Evolutionary conservation across 2,888 invertebrate species (phyloP), one percentile per base, ranked within the genome.

Genomic region (Epsilonema sp.): DNA sequence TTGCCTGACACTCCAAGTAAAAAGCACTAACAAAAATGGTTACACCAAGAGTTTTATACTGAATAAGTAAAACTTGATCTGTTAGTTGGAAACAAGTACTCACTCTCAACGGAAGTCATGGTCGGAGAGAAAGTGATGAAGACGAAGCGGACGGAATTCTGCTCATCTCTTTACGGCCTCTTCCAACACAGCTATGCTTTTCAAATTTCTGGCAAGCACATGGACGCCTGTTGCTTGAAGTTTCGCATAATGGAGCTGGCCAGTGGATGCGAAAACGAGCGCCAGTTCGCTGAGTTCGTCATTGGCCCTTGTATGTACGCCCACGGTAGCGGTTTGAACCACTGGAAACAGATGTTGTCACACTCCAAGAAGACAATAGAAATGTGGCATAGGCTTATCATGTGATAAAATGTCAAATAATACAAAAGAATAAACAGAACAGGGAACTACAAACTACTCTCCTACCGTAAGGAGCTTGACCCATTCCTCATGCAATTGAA

Each of bases 341-440:
- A 51, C 42, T 51, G 51, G 51, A 49, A 45, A n/a, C 37, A 42
- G 31, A 51, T 51, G 51, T 4, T 51, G 25, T 21, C 25, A 20
- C 45, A 49, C 37, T 22, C 24, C 2, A 26, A 26, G 2, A 45
- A 46, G 38, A 25, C 16, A 21, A 26, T 46, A 2, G 49, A 51
- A 26, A 40, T 42, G 43, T 51, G 51, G 51, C 51, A 51, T 20
- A 39, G n/a, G n/a, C 39, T 39, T 31, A 31, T 31, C 31, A 31
- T 31, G n/a, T n/a, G n/a, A n/a, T n/a, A n/a, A n/a, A n/a, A n/a
- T n/a, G n/a, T n/a, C n/a, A n/a, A n/a, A n/a, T n/a, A n/a, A n/a
- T n/a, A n/a, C n/a, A n/a, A n/a, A n/a, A n/a, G n/a, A n/a, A n/a
- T n/a, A n/a, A n/a, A n/a, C n/a, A n/a, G n/a, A n/a, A n/a, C n/a